Evolutionary conservation across 2,888 invertebrate genomes (phyloP).

Genomic region (Zeuzera pyrina): DNA sequence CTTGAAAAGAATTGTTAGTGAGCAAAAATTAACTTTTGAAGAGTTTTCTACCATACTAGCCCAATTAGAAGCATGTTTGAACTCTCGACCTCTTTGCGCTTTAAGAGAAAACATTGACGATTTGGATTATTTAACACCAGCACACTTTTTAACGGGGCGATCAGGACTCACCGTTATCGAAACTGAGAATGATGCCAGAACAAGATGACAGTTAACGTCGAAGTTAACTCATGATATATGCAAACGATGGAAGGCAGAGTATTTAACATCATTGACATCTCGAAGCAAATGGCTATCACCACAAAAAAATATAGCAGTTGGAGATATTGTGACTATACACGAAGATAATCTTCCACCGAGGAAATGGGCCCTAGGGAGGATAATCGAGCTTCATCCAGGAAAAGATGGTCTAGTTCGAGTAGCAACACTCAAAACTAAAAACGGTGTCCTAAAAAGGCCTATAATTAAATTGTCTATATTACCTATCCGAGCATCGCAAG

Average conservation of each 20-base stretch:
- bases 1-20: constrained; percentile 4
- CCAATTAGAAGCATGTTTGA: not conserved
- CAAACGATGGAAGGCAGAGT: not conserved
- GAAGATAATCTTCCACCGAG: too few relatives aligned
- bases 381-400: too few relatives aligned
- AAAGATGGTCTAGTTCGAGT: too few relatives aligned
- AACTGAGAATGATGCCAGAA: constrained; percentile 9
- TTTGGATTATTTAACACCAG: constrained; percentile 7
- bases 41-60: not conserved
- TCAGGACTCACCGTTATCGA: too few relatives aligned
- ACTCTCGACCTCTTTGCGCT: not conserved
- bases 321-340: too few relatives aligned
- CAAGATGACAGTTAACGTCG: constrained; percentile 9
- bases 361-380: too few relatives aligned
- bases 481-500: too few relatives aligned
- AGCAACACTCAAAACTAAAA: too few relatives aligned
- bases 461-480: too few relatives aligned
- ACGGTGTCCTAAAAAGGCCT: too few relatives aligned
- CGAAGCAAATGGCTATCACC: too few relatives aligned
- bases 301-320: too few relatives aligned
- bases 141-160: constrained; percentile 8
- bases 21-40: constrained; percentile 5
- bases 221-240: constrained; percentile 2
- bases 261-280: not conserved
- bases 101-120: constrained; percentile 6